These are phyloP conservation scores for Cryptocephalus moraei DNA, from an alignment of 2,888 invertebrate genomes.

Conservation along the genomic window DNA sequence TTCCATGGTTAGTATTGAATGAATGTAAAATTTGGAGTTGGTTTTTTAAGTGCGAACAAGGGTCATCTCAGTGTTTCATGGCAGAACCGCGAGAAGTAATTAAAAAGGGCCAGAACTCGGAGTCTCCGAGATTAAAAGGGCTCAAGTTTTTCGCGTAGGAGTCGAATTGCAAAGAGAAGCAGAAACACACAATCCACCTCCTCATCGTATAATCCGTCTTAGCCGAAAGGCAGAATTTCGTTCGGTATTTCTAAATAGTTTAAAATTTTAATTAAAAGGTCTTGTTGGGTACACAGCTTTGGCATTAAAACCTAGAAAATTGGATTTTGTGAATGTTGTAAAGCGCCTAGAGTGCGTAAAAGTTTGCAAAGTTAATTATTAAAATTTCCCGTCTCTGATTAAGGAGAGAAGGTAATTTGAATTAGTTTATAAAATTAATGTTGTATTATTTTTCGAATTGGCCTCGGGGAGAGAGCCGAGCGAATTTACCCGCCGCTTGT, in stretches of 20 bases:
- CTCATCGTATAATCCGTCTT: too few species aligned
- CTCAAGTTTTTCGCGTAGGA: too few species aligned
- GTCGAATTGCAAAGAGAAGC: too few species aligned
- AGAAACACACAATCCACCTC: too few species aligned
- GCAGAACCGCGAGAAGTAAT: too few species aligned
- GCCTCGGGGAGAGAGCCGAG: slow-evolving; percentile 14
- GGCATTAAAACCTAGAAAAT: slow-evolving; percentile 9
- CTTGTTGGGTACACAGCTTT: slow-evolving; percentile 8
- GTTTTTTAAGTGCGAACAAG: too few species aligned
- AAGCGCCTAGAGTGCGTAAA: slow-evolving; percentile 13
- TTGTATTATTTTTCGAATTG: slow-evolving; percentile 23
- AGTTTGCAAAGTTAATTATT: slow-evolving; percentile 17
- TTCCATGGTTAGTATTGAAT: too few species aligned
- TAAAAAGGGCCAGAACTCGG: too few species aligned
- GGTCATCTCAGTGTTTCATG: too few species aligned
- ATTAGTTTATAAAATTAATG: slow-evolving; percentile 21
- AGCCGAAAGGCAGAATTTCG: too few species aligned
- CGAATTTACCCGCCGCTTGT: slow-evolving; percentile 5
- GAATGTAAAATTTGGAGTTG: too few species aligned
- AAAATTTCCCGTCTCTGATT: slow-evolving; percentile 15
- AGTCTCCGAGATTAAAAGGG: too few species aligned
- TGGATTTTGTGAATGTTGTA: slow-evolving; percentile 11
- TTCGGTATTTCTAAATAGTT: slow-evolving; percentile 8
- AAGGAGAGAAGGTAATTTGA: slow-evolving; percentile 17
- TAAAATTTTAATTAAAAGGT: slow-evolving; percentile 15